Conservation (phyloP, 2,113 vertebrate genomes). For the Aythya baeri region DNA sequence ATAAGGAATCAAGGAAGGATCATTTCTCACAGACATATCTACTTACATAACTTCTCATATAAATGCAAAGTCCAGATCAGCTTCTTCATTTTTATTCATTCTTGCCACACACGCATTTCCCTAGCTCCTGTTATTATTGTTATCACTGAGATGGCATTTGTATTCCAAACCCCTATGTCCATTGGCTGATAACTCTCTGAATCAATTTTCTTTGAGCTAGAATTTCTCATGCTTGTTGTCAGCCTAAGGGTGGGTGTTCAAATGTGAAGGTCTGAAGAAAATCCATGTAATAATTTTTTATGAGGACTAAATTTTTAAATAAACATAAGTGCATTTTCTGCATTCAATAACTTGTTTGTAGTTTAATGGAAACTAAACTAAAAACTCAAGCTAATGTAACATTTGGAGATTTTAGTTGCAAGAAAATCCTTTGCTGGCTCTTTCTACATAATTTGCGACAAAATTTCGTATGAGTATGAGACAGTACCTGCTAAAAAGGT, state of each 20-base stretch:
- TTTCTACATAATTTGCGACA: not conserved
- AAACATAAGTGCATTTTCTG: not conserved
- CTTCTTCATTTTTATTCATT: conserved; percentile 17
- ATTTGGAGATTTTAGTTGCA: not conserved
- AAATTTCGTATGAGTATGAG: not conserved
- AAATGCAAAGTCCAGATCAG: not conserved
- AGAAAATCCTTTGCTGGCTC: not conserved
- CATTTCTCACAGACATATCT: rapidly evolving
- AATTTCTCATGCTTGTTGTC: not conserved
- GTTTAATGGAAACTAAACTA: not conserved
- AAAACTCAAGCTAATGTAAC: not conserved
- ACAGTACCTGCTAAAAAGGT: not conserved
- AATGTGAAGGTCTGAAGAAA: not conserved
- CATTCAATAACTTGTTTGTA: not conserved
- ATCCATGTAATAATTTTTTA: conserved; percentile 32
- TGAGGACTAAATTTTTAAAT: conserved; percentile 29
- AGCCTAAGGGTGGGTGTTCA: conserved; percentile 9
- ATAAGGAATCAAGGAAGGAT: not conserved
- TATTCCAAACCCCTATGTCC: conserved; percentile 36
- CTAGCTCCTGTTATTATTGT: not conserved
- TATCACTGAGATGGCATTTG: conserved; percentile 18
- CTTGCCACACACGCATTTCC: not conserved
- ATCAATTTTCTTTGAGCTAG: conserved; percentile 20
- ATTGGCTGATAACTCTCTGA: conserved; percentile 44
- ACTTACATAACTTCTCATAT: not conserved